Evolutionary conservation across 2,888 invertebrate genomes (phyloP).

Genomic region (Nomada flava): DNA sequence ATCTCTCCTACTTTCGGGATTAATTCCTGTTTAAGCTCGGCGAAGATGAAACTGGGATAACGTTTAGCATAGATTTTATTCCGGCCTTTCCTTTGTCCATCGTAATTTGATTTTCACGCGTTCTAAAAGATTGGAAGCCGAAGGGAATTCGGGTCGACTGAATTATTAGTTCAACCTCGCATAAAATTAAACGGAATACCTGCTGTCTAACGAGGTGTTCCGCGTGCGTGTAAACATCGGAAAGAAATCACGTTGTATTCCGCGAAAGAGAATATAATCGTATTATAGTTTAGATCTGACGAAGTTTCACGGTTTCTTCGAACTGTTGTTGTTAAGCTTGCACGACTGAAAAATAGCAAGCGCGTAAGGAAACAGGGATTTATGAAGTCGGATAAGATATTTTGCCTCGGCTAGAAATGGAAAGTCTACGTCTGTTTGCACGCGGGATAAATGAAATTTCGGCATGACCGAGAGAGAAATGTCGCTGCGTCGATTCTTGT

Average conservation of each 20-base stretch:
- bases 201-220: too few species aligned
- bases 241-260: background rate
- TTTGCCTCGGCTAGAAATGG: background rate
- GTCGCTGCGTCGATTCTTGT: background rate
- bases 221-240: too few species aligned
- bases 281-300: background rate
- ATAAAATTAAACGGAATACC: too few species aligned
- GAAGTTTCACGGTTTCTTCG: background rate
- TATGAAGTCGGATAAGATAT: background rate
- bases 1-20: background rate
- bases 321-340: background rate
- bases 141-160: too few species aligned
- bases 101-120: too few species aligned
- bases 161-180: too few species aligned
- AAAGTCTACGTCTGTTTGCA: conserved; percentile 25
- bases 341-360: background rate
- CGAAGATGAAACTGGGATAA: background rate
- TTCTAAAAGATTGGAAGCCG: too few species aligned
- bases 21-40: too few species aligned
- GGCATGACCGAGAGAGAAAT: conserved; percentile 4
- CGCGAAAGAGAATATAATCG: background rate
- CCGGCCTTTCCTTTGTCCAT: too few species aligned
- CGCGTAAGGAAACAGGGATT: background rate
- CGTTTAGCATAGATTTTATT: background rate
- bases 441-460: conserved; percentile 14